Percentiles rank a stretch among this genome's conserved stretches.
Conservation (phyloP, 2,797 vertebrate genomes). For the Antrozous pallidus region DNA sequence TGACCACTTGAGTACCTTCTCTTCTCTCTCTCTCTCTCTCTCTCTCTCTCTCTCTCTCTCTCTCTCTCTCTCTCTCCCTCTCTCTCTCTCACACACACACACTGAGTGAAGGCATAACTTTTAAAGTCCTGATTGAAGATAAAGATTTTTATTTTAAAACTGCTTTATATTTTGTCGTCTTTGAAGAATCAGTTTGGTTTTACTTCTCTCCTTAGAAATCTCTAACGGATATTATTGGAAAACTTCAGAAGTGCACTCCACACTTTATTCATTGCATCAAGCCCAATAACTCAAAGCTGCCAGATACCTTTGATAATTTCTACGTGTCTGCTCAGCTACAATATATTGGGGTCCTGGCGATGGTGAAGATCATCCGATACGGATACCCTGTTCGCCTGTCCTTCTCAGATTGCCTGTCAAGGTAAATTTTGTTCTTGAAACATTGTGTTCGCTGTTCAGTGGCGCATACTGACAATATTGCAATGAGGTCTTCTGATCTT, state of each 20-base stretch:
- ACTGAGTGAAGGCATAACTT: background rate
- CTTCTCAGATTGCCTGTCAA: constrained; percentile 91
- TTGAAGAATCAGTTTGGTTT: background rate
- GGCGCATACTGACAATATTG: accelerated
- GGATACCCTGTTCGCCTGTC: constrained; percentile 92
- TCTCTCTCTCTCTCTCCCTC: too few species aligned
- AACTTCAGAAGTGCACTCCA: constrained; percentile 88
- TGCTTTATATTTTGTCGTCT: background rate
- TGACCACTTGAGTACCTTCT: background rate
- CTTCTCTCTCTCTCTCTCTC: too few species aligned
- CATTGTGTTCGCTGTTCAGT: background rate
- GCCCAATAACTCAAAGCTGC: constrained; percentile 87
- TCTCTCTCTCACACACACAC: too few species aligned
- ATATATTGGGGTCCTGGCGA: constrained; percentile 93
- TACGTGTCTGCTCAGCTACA: constrained; percentile 95
- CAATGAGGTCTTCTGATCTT: background rate
- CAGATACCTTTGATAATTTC: constrained; percentile 90
- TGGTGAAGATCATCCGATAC: constrained; percentile 93
- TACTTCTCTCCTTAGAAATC: constrained; percentile 86
- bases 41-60: too few species aligned
- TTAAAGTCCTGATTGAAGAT: background rate
- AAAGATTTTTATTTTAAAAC: background rate
- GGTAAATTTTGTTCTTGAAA: constrained; percentile 82
- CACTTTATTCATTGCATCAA: constrained; percentile 94
- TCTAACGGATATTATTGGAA: constrained; percentile 89